Percentiles rank a stretch among this genome's conserved stretches.
Evolutionary conservation across 1,140 invertebrate species (phyloP).

Genomic region (Rhopalosiphum maidis): DNA sequence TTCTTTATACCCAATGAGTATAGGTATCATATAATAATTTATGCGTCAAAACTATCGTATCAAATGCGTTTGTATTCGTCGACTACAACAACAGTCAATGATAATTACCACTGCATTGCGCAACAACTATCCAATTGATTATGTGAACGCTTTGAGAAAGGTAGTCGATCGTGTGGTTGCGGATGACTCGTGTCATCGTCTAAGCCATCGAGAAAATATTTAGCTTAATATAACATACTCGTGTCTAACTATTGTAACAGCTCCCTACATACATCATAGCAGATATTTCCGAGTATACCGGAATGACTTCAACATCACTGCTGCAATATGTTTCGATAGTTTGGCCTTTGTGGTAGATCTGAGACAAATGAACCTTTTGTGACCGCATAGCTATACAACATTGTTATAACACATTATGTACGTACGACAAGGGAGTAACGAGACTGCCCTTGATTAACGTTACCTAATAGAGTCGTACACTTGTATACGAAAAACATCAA

Average conservation of each 20-base stretch:
- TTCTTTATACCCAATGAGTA: not conserved
- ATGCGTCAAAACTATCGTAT: not conserved
- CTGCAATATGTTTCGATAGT: not conserved
- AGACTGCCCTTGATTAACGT: not conserved
- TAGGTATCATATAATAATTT: not conserved
- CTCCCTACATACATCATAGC: not conserved
- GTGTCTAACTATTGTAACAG: not conserved
- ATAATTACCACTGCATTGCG: not conserved
- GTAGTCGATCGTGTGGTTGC: not conserved
- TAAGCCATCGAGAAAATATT: not conserved
- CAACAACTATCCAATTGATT: not conserved
- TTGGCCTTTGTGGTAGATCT: not conserved
- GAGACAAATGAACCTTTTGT: not conserved
- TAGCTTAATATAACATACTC: not conserved
- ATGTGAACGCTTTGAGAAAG: not conserved
- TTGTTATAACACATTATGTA: too few relatives aligned
- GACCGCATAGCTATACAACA: too few relatives aligned
- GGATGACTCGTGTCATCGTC: not conserved
- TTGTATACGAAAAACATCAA: not conserved
- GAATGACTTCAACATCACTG: not conserved
- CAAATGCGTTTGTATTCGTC: not conserved
- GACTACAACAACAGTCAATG: not conserved
- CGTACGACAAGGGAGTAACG: not conserved
- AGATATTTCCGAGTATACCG: not conserved
- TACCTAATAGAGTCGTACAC: not conserved